These are phyloP conservation scores for Gymnodraco acuticeps DNA, from an alignment of 2,797 vertebrate genomes.

Conservation along the genomic window DNA sequence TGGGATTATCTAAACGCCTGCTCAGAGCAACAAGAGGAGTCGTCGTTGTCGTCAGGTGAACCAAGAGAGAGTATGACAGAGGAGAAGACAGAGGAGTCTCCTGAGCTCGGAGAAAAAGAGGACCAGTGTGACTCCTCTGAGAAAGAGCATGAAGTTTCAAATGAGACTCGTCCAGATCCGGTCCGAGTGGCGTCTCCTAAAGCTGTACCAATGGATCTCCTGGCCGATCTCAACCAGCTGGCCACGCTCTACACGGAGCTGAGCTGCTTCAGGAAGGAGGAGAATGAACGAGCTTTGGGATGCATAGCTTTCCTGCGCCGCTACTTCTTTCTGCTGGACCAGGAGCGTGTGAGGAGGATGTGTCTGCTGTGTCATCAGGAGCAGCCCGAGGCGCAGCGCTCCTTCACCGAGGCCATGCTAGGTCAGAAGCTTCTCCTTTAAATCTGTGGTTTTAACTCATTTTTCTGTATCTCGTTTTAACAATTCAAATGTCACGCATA, in stretches of 20 bases:
- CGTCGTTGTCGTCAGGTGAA: conserved; percentile 35
- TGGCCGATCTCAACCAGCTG: conserved; percentile 86
- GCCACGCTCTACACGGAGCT: conserved; percentile 91
- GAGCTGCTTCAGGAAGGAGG: conserved; percentile 70
- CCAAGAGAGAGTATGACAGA: conserved; percentile 37
- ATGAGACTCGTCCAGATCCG: conserved; percentile 52
- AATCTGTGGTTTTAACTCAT: neutral
- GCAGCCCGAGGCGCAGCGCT: conserved; percentile 84
- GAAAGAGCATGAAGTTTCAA: conserved; percentile 10
- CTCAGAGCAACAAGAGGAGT: conserved; percentile 55
- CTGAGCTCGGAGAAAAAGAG: conserved; percentile 34
- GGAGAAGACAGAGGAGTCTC: conserved; percentile 26
- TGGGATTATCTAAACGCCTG: conserved; percentile 41
- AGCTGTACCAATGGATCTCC: conserved; percentile 79
- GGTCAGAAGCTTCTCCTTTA: conserved; percentile 79
- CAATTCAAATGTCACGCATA: neutral
- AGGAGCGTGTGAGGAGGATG: conserved; percentile 89
- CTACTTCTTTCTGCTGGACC: conserved; percentile 94
- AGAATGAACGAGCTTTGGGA: conserved; percentile 9
- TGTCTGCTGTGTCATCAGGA: conserved; percentile 85
- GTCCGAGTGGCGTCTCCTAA: conserved; percentile 81
- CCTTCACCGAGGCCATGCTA: conserved; percentile 89
- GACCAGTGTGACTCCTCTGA: conserved; percentile 45
- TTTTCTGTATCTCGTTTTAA: conserved; percentile 6
- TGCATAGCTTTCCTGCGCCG: conserved; percentile 84